A percentile compares a stretch with the other conserved stretches of the same genome.
phyloP scores from a whole-genome alignment of 2,113 vertebrate genomes.

The Elaphurus davidianus region DNA sequence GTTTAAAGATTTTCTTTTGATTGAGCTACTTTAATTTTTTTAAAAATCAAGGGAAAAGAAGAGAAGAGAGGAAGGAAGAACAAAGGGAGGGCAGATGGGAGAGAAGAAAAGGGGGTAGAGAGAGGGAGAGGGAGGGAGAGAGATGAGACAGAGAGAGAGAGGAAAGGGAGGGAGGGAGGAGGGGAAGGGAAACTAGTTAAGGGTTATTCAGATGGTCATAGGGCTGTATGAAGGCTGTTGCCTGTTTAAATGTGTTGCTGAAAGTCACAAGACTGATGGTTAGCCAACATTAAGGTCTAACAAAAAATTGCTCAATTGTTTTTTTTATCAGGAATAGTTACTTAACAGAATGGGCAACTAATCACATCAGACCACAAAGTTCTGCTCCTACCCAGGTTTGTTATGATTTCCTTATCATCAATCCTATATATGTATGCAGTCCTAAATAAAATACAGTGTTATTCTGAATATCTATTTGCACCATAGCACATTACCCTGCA shows the following conservation, averaged over 20 bases:
- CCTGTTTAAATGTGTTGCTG: background rate
- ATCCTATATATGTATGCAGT: too few relatives aligned
- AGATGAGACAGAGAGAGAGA: background rate
- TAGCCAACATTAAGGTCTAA: background rate
- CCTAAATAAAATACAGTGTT: background rate
- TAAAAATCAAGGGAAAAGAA: background rate
- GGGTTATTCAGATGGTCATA: background rate
- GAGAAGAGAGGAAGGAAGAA: too few relatives aligned
- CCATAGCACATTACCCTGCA: background rate
- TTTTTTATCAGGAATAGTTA: background rate
- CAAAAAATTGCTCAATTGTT: background rate
- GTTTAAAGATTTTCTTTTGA: background rate
- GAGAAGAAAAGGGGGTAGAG: background rate
- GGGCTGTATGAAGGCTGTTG: background rate
- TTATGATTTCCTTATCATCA: background rate
- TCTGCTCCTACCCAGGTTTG: background rate
- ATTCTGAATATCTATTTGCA: background rate
- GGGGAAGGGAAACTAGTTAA: background rate
- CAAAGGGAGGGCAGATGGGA: background rate
- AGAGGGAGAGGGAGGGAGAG: background rate
- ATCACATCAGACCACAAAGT: background rate
- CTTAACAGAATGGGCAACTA: background rate
- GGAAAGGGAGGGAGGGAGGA: fast-evolving
- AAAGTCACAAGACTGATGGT: background rate
- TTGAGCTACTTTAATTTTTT: background rate